Evolutionary conservation across 2,113 vertebrate genomes (phyloP).

Genomic region (Etheostoma spectabile): DNA sequence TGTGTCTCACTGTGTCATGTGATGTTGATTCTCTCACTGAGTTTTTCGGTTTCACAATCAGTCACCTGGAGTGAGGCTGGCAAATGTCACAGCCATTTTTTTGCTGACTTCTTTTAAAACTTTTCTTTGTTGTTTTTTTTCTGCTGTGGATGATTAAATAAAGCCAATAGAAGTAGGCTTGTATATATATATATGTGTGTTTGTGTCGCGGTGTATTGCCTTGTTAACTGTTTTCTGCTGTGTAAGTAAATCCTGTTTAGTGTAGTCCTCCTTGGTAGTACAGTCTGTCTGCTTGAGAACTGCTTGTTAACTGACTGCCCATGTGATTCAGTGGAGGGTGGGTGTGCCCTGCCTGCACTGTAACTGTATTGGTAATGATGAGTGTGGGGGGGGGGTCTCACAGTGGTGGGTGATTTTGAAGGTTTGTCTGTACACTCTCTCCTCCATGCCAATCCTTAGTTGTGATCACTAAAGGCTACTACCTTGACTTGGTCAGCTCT

Average conservation of each 20-base stretch:
- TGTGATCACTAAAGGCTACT: background rate
- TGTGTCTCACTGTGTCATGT: slow-evolving; percentile 4
- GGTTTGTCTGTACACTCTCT: background rate
- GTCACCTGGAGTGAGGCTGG: background rate
- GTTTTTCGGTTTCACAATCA: background rate
- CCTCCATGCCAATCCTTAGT: background rate
- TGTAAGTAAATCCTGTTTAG: background rate
- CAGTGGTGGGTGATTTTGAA: background rate
- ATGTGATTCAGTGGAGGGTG: slow-evolving; percentile 46
- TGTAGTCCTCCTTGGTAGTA: background rate
- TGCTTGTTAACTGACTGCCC: slow-evolving; percentile 50
- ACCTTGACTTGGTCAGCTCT: background rate
- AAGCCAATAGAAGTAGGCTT: background rate
- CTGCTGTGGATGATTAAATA: background rate
- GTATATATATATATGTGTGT: too few species aligned
- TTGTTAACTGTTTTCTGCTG: background rate
- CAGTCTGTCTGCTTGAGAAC: slow-evolving; percentile 14
- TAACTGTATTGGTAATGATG: background rate
- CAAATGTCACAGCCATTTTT: background rate
- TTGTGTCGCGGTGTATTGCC: background rate
- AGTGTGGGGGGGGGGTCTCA: background rate
- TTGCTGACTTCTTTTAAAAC: background rate
- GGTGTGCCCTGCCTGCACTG: slow-evolving; percentile 22
- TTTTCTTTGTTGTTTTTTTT: background rate
- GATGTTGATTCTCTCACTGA: slow-evolving; percentile 8